Base-by-base conservation (phyloP, 2,888 invertebrate genomes). In the Unio pictorum region DNA sequence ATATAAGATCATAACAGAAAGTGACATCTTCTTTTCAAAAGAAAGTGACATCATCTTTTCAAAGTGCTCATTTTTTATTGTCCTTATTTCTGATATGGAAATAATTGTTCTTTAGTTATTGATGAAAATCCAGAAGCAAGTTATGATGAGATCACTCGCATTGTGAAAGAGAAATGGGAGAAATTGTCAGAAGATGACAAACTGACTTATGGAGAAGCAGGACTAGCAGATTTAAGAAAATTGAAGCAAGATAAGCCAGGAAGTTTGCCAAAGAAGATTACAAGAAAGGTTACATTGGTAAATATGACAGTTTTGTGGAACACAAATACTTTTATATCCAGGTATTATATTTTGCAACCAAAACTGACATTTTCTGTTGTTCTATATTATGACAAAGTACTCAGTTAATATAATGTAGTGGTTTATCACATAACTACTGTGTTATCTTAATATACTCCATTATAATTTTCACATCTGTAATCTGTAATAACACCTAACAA, bases 111-210 rank as follows among this genome's bases (percentile, higher is more conserved):
- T 75, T 4, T 69, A 84, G 84, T 83, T 18, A 68, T 83, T 26
- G 75, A 76, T 26, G 75, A 78, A 26, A 73, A 84, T 58, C 83
- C 82, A 23, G 67, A 75, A 5, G 76, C 75, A 6, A 68, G 67
- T 45, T 79, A 75, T 66, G 80, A 84, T 58, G 75, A 78, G 15
- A 69, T 85, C 6, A 78, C 79, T 1, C 64, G 67, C 11, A 72
- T 77, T 6, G 68, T 85, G 3, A 66, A 76, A 61, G 68, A 73
- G 30, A 67, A 62, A 55, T 86, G 86, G 85, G 71, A 76, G 6
- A 68, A 71, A n/a, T 66, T 86, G 67, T 58, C 74, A 4, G 77
- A 76, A 28, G 69, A 69, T 23, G 80, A 81, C 17, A 80, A 75
- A 64, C 62, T 74, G 34, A 67, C 70, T 58, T 84, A 73, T 64